Evolutionary conservation across 2,888 invertebrate species (phyloP), one percentile per base, ranked within the genome.

Genomic region (Eristalinus sepulchralis): DNA sequence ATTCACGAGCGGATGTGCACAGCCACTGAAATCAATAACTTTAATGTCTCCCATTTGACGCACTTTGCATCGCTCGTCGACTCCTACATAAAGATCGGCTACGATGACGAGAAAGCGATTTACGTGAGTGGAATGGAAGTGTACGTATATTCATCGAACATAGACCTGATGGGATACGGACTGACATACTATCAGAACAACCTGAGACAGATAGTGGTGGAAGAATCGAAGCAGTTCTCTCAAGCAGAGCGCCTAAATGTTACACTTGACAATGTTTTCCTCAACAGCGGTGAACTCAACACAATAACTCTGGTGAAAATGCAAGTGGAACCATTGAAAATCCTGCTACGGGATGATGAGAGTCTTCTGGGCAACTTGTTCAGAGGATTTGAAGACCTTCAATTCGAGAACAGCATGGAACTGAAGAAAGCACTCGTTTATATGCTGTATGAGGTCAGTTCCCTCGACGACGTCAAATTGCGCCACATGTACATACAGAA

Each of bases 391-490:
- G 75, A 82, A 8, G 27, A 83, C 2, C 81, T 91, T 0, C 64
- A 90, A 9, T 82, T 91, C 6, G 76, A 78, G 39, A 73, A 79
- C 1, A 78, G 89, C 1, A 88, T 77, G 53, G 31, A 89, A 5
- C 17, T 90, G 17, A 13, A 88, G 0, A 90, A 89, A 3, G 91
- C 91, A 80, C 89, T 92, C 5, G 76, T 94, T 24, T 90, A 93
- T 17, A 91, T 93, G 63, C 89, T 94, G 59, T 94, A 93, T 80
- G 93, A 93, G 88, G 88, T 89, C 0, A 92, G 93, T 22, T 90
- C 92, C 0, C 75, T 90, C 5, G 89, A 89, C 0, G 93, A 94
- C 73, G 88, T 91, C 0, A 83, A 90, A 4, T 66, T 93, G 27
- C 90, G 94, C 47, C 89, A 91, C 82, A 79, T 90, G 2, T 91